Percentiles rank a stretch among this genome's conserved stretches.
Conservation (phyloP, 2,888 invertebrate genomes). For the Entomobrya proxima region DNA sequence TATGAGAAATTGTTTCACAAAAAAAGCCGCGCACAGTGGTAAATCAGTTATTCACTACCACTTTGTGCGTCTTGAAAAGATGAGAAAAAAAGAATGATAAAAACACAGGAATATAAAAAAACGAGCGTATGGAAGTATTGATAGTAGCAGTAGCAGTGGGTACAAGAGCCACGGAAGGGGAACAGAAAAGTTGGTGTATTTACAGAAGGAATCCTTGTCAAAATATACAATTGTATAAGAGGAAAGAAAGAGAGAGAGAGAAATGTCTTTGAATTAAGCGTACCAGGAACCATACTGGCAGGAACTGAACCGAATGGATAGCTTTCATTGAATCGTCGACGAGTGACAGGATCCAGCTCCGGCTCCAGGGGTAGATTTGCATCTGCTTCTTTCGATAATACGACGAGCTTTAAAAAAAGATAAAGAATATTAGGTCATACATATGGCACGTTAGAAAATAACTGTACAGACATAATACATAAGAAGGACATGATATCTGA, state of each 20-base stretch:
- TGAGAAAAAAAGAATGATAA: neutral
- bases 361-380: slow-evolving; percentile 73
- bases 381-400: slow-evolving; percentile 73
- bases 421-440: slow-evolving; percentile 11
- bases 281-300: slow-evolving; percentile 72
- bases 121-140: neutral
- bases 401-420: slow-evolving; percentile 71
- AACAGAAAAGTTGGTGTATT: neutral
- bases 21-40: neutral
- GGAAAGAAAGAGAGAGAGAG: too few relatives aligned
- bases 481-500: too few relatives aligned
- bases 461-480: neutral
- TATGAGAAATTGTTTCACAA: neutral
- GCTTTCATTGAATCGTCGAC: slow-evolving; percentile 74
- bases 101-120: neutral
- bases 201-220: neutral
- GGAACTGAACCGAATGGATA: slow-evolving; percentile 73
- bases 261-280: neutral
- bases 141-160: neutral
- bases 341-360: slow-evolving; percentile 69
- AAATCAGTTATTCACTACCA: neutral
- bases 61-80: slow-evolving; percentile 1
- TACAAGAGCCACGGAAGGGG: neutral
- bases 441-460: neutral
- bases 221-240: slow-evolving; percentile 5